These are phyloP conservation scores for Brachionus koreanus DNA, from an alignment of 1,140 invertebrate genomes.

Conservation along the genomic window DNA sequence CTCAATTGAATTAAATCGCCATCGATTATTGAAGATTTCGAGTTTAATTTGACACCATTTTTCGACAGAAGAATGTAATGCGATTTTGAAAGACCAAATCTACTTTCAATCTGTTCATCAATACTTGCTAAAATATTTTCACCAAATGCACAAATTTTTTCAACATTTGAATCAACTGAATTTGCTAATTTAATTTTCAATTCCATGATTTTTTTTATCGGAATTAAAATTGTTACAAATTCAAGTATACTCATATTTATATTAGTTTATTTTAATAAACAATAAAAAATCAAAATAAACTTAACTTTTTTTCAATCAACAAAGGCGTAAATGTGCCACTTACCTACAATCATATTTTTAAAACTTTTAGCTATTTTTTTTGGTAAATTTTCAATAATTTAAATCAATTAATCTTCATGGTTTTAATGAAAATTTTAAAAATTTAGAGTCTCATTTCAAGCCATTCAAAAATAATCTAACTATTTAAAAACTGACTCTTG, in stretches of 20 bases:
- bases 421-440: no score
- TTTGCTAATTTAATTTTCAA: slow-evolving; percentile 23
- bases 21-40: not conserved
- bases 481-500: no score
- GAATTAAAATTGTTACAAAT: not conserved
- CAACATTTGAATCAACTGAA: not conserved
- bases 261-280: not conserved
- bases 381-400: no score
- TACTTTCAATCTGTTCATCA: not conserved
- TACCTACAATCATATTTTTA: no score
- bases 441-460: no score
- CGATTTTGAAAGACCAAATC: not conserved
- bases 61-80: not conserved
- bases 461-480: no score
- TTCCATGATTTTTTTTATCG: slow-evolving; percentile 15
- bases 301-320: not conserved
- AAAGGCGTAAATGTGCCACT: no score
- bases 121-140: not conserved
- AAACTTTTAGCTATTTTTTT: no score
- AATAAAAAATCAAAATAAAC: not conserved
- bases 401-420: no score
- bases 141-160: not conserved
- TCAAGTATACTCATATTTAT: not conserved
- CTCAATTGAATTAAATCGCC: not conserved
- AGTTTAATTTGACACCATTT: slow-evolving; percentile 8